A percentile compares a stretch with the other conserved stretches of the same genome.
These are phyloP conservation scores for Ichneumoninae sp. DNA, from an alignment of 2,888 invertebrate species.

Conservation along the genomic window DNA sequence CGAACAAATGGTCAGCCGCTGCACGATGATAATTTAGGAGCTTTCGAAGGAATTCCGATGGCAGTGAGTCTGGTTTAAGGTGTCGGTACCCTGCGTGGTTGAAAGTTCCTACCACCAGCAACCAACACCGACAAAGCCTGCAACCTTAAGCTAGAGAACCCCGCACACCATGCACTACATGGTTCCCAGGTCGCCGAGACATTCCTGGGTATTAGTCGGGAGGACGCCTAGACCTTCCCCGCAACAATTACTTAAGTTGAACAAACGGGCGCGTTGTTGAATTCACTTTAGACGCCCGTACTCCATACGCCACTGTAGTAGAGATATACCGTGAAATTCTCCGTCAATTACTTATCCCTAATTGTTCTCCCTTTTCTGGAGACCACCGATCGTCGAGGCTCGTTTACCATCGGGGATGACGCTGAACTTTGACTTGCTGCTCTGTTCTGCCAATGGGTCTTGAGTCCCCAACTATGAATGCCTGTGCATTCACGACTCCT, in stretches of 20 bases:
- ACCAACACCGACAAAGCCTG: conserved; percentile 7
- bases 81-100: conserved; percentile 50
- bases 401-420: conserved; percentile 65
- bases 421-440: conserved; percentile 67
- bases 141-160: conserved; percentile 43
- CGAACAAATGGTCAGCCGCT: conserved; percentile 54
- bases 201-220: conserved; percentile 69
- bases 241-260: conserved; percentile 75
- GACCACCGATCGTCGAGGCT: conserved; percentile 54
- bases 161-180: conserved; percentile 45
- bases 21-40: conserved; percentile 72
- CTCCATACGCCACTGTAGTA: conserved; percentile 33
- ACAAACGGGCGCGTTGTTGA: conserved; percentile 68
- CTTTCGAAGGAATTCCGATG: conserved; percentile 73
- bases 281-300: conserved; percentile 44
- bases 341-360: conserved; percentile 78
- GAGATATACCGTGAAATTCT: conserved; percentile 71
- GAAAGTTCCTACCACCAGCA: conserved; percentile 11
- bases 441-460: conserved; percentile 42
- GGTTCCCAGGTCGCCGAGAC: conserved; percentile 54
- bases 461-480: conserved; percentile 59
- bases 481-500: conserved; percentile 36
- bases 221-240: conserved; percentile 41
- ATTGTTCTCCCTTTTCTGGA: conserved; percentile 73
- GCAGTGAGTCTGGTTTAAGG: conserved; percentile 50